Conservation (phyloP, 2,888 invertebrate genomes). For the Melieria omissa region DNA sequence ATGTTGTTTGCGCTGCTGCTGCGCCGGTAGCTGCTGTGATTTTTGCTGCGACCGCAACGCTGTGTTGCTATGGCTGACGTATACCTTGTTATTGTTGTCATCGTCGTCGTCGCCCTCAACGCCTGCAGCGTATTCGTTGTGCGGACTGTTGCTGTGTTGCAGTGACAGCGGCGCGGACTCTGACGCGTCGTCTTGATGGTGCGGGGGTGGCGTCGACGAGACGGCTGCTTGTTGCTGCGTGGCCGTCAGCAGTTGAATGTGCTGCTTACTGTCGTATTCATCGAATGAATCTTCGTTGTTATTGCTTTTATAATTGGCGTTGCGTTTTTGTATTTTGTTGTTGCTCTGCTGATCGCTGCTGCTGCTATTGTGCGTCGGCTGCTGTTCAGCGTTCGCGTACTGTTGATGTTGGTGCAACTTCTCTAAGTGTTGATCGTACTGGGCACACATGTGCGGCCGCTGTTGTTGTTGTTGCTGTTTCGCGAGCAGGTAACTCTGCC, state of each 20-base stretch:
- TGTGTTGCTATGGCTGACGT: not conserved
- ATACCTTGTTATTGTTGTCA: not conserved
- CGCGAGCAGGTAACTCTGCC: not conserved
- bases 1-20: not conserved
- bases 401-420: not conserved
- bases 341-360: not conserved
- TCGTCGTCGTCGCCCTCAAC: not conserved
- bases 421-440: not conserved
- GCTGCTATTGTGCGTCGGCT: not conserved
- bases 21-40: not conserved
- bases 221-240: not conserved
- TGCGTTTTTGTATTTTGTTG: not conserved
- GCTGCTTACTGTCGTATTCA: not conserved
- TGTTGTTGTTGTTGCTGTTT: conserved; percentile 23
- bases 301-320: conserved; percentile 7
- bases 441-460: conserved; percentile 9
- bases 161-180: not conserved
- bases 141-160: not conserved
- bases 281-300: not conserved
- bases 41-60: not conserved
- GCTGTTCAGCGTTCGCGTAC: not conserved
- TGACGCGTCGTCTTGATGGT: not conserved
- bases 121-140: too few relatives aligned
- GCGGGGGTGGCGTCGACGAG: not conserved
- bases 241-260: not conserved